Evolutionary conservation across 2,888 invertebrate genomes (phyloP), one percentile per base, ranked within the genome.

Genomic region (Spilosoma lubricipeda): DNA sequence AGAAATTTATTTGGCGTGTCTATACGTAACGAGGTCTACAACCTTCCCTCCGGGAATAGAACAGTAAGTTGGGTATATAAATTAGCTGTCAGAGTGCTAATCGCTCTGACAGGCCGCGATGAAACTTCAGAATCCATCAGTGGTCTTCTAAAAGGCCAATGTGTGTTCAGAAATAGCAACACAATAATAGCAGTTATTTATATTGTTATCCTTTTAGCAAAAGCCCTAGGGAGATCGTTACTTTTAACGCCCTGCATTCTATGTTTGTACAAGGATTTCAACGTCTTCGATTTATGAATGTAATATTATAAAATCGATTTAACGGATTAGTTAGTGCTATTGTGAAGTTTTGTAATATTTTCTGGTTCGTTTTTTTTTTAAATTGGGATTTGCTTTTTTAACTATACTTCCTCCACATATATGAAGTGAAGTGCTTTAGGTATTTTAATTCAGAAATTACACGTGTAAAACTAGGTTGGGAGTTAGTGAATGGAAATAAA

Each of bases 21-120:
- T 93, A 89, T 80, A 81, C 80, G 77, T 86, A 81, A 72, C 71
- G 56, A 76, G 74, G 85, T 89, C 92, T 92, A 85, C 85, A 87
- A 82, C 83, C 82, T 88, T 89, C 90, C 90, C 90, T 85, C 90
- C 90, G 87, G 87, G 92, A 95, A 95, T 95, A 95, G 94, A 94
- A 91, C 91, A 88, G 94, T 95, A 94, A 94, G 94, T 95, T 93
- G 94, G 94, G 94, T 94, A 94, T 93, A 95, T 95, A 95, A 95
- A 95, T 95, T 95, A 95, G 94, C 95, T 95, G 95, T 95, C 95
- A 94, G 89, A 85, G 82, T 92, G 94, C 95, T 95, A 95, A 95
- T 95, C 95, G 95, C 84, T 94, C 92, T 88, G 94, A 94, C 95
- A 95, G 93, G 90, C 94, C 92, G 93, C 95, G 95, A 94, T 94